phyloP scores from a whole-genome alignment of 2,113 vertebrate species.

The Excalfactoria chinensis region DNA sequence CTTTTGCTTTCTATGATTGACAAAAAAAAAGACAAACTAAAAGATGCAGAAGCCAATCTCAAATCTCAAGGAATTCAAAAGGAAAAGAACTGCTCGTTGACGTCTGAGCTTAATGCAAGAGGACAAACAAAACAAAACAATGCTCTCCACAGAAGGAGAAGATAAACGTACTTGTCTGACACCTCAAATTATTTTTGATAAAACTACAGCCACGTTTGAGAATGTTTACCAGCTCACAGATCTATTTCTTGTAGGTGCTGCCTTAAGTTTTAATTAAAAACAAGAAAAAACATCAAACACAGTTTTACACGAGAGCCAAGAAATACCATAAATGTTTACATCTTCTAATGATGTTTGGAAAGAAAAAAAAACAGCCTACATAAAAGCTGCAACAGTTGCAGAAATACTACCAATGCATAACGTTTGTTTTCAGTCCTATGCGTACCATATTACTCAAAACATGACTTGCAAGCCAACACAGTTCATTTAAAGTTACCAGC shows the following conservation, averaged over 20 bases:
- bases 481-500: neutral
- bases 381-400: neutral
- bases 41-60: neutral
- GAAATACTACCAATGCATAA: neutral
- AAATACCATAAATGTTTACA: neutral
- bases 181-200: neutral
- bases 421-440: neutral
- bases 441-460: neutral
- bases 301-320: neutral
- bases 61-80: neutral
- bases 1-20: neutral
- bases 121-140: neutral
- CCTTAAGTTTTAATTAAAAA: neutral
- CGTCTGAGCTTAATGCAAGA: neutral
- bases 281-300: neutral
- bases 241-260: neutral
- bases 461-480: rapidly evolving
- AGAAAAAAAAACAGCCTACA: neutral
- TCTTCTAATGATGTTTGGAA: neutral
- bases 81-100: neutral
- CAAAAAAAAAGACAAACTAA: neutral
- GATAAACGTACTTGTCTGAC: neutral
- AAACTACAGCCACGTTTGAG: neutral
- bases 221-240: neutral
- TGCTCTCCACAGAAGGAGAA: neutral